A percentile compares a stretch with the other conserved stretches of the same genome.
Evolutionary conservation across 35 echinoderm and acorn worm genomes (phyloP).

Genomic region (Antedon bifida): DNA sequence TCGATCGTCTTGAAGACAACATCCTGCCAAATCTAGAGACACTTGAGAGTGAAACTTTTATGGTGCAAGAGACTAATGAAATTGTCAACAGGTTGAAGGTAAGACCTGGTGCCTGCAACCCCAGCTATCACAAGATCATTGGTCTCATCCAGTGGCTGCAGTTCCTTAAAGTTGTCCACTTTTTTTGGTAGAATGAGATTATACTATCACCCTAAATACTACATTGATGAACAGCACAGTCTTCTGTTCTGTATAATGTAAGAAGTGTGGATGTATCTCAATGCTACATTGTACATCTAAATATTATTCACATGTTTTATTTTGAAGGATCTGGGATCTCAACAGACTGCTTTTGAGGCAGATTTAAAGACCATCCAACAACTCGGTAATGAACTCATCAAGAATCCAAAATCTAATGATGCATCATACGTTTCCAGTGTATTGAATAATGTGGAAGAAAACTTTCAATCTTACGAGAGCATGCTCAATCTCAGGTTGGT

Average conservation of each 20-base stretch:
- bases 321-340: not conserved
- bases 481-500: conserved; percentile 54
- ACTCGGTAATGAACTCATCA: conserved; percentile 65
- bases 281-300: too few relatives aligned
- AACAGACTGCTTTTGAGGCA: not conserved
- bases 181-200: too few relatives aligned
- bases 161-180: too few relatives aligned
- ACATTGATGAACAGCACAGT: too few relatives aligned
- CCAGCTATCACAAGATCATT: too few relatives aligned
- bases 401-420: conserved; percentile 62
- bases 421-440: conserved; percentile 61
- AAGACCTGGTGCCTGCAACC: too few relatives aligned
- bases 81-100: conserved; percentile 58
- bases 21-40: conserved; percentile 72
- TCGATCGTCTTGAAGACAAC: conserved; percentile 87
- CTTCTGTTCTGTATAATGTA: too few relatives aligned
- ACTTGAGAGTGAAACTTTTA: conserved; percentile 61
- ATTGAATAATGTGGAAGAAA: conserved; percentile 65
- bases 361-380: conserved; percentile 56
- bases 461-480: conserved; percentile 60
- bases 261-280: too few relatives aligned
- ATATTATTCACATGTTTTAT: too few relatives aligned
- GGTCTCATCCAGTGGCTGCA: too few relatives aligned
- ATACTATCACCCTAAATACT: too few relatives aligned
- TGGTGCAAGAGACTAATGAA: conserved; percentile 46